Evolutionary conservation across 92 coral and sea anemone genomes (phyloP).

Genomic region (Porites rus): DNA sequence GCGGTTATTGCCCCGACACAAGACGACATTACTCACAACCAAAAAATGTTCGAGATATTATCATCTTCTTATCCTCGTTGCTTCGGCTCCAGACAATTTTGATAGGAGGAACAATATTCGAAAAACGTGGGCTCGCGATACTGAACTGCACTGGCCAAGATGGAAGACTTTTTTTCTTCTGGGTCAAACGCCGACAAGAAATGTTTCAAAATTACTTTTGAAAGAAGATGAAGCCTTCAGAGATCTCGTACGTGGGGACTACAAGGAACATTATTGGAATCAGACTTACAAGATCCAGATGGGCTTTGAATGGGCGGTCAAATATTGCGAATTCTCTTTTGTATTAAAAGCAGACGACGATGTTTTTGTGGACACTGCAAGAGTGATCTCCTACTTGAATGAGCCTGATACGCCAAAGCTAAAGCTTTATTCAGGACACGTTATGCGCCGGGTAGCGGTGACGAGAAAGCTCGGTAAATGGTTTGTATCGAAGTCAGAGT

Average conservation of each 20-base stretch:
- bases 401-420: neutral
- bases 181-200: neutral
- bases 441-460: neutral
- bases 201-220: neutral
- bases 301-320: constrained; percentile 72
- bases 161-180: neutral
- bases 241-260: constrained; percentile 40
- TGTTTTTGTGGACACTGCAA: constrained; percentile 41
- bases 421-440: neutral
- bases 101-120: neutral
- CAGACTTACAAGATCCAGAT: constrained; percentile 59
- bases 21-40: neutral
- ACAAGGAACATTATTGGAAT: constrained; percentile 47
- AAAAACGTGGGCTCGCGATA: neutral
- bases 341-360: constrained; percentile 62
- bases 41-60: neutral
- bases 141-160: neutral
- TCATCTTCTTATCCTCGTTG: neutral
- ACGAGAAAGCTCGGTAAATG: neutral
- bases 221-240: constrained; percentile 44
- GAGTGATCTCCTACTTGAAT: neutral
- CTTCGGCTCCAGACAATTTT: neutral
- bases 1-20: neutral
- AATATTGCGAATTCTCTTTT: constrained; percentile 52
- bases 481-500: neutral